Conservation (phyloP, 2,113 vertebrate species). For the Mobula birostris region DNA sequence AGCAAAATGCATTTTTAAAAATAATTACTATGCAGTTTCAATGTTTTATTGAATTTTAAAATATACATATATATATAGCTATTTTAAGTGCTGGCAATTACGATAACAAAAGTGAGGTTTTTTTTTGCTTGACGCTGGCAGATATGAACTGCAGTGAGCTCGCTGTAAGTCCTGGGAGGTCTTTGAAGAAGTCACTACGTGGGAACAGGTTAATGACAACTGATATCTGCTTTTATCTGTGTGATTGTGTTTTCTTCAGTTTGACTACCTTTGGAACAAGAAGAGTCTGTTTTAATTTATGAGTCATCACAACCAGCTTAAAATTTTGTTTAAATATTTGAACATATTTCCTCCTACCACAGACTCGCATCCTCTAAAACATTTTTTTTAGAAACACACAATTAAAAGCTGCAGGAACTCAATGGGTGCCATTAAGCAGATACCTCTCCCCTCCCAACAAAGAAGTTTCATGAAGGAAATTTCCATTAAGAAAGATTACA, state of each 20-base stretch:
- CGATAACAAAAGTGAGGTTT: not conserved
- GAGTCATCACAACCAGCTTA: not conserved
- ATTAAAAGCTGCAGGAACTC: not conserved
- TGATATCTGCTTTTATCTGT: not conserved
- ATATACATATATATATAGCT: not conserved
- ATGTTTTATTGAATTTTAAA: slow-evolving; percentile 23
- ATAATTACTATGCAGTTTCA: not conserved
- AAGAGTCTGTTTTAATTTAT: no score
- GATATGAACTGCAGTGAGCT: slow-evolving; percentile 3
- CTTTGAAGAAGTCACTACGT: not conserved
- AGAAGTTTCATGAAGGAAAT: not conserved
- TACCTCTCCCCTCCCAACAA: not conserved
- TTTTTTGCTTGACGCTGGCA: not conserved
- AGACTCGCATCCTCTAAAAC: not conserved
- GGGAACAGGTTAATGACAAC: not conserved
- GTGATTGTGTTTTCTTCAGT: not conserved
- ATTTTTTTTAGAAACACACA: not conserved
- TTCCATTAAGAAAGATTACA: not conserved
- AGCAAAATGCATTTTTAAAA: not conserved
- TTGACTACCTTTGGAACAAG: not conserved
- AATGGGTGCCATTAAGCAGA: not conserved
- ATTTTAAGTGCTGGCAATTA: slow-evolving; percentile 4
- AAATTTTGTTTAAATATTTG: not conserved
- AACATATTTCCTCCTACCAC: not conserved
- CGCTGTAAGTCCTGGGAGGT: slow-evolving; percentile 12